phyloP scores from a whole-genome alignment of 2,797 vertebrate species.

The Argya squamiceps region DNA sequence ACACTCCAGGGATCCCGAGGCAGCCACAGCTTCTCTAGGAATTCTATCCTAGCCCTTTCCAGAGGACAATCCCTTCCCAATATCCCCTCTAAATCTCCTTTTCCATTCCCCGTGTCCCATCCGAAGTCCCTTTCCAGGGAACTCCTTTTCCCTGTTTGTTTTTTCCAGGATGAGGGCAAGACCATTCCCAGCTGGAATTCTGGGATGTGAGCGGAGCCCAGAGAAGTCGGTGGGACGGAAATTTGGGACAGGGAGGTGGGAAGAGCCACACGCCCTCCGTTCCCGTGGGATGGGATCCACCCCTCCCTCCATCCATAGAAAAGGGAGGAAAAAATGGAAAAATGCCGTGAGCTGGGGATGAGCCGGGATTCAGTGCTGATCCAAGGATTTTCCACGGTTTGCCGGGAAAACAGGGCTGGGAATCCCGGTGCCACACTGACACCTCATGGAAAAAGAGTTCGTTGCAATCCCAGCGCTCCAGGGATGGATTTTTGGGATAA shows the following conservation, averaged over 20 bases:
- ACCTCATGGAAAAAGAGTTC: background rate
- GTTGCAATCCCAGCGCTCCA: background rate
- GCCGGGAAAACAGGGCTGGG: background rate
- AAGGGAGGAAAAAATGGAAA: background rate
- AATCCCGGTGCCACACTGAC: conserved; percentile 29
- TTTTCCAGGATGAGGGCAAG: rapidly evolving
- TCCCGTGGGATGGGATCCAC: background rate
- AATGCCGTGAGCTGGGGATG: rapidly evolving
- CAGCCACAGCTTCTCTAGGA: too few species aligned
- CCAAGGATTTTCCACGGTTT: background rate
- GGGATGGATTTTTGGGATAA: rapidly evolving
- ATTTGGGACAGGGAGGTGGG: rapidly evolving
- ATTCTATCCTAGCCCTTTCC: too few species aligned
- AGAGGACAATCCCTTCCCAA: background rate
- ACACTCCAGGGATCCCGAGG: background rate
- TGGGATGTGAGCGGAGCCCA: rapidly evolving
- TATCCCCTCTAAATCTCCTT: background rate
- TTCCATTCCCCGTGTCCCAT: background rate
- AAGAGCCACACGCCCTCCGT: rapidly evolving
- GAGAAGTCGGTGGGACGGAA: rapidly evolving
- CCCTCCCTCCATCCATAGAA: background rate
- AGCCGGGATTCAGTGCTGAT: background rate
- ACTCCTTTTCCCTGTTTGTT: background rate
- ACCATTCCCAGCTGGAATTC: background rate
- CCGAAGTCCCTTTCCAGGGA: background rate